phyloP scores from a whole-genome alignment of 2,888 invertebrate species.

The Dorcus hopei region DNA sequence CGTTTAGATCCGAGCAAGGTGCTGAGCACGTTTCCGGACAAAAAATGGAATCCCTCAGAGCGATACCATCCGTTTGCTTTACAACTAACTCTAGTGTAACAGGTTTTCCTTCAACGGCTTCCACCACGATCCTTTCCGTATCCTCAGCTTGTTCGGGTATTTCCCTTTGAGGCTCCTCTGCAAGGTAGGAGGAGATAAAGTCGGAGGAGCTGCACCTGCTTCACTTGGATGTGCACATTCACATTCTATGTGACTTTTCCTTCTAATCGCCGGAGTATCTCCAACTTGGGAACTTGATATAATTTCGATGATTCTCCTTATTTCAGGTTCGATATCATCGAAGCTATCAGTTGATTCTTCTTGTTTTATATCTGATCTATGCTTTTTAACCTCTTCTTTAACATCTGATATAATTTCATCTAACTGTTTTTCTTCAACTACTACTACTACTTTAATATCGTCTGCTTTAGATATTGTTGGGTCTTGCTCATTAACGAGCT shows the following conservation, averaged over 20 bases:
- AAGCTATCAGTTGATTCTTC: too few species aligned
- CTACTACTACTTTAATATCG: too few species aligned
- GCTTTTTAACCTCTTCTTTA: too few species aligned
- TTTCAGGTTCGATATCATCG: too few species aligned
- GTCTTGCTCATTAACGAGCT: not conserved
- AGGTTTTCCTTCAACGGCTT: conserved; percentile 8
- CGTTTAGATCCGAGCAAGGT: not conserved
- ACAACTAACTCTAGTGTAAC: not conserved
- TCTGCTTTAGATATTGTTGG: not conserved
- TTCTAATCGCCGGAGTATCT: conserved; percentile 24
- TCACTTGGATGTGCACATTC: conserved; percentile 29
- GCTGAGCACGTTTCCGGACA: conserved; percentile 3
- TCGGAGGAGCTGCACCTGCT: conserved; percentile 34
- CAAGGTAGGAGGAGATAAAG: conserved; percentile 16
- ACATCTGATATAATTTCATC: not conserved
- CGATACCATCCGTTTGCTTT: not conserved
- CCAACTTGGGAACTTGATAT: conserved; percentile 12
- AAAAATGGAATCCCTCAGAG: conserved; percentile 10
- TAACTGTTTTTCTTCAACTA: not conserved
- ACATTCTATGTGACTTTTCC: conserved; percentile 24
- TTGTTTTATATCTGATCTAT: too few species aligned
- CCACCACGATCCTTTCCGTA: conserved; percentile 4
- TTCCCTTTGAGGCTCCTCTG: not conserved
- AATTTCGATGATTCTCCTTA: too few species aligned
- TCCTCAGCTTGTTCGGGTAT: conserved; percentile 16